Evolutionary conservation across 2,797 vertebrate genomes (phyloP).

Genomic region (Glyptemys insculpta): DNA sequence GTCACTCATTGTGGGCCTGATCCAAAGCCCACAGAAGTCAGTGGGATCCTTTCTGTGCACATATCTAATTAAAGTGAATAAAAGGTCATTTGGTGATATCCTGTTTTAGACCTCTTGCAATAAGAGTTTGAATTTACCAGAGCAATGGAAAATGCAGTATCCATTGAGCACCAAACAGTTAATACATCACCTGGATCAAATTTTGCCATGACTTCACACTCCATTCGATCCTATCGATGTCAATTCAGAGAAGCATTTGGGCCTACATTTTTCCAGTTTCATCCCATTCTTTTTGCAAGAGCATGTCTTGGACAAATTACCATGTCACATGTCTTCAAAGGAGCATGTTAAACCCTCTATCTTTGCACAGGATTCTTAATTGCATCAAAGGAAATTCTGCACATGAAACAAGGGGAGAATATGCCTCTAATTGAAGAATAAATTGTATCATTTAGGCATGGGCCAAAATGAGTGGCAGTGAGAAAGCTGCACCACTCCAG

Average conservation of each 20-base stretch:
- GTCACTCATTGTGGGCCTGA: not conserved
- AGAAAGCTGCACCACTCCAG: slow-evolving; percentile 47
- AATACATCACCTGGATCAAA: slow-evolving; percentile 20
- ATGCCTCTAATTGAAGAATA: slow-evolving; percentile 67
- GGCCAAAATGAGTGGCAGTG: slow-evolving; percentile 42
- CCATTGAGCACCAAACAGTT: not conserved
- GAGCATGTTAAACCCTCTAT: slow-evolving; percentile 60
- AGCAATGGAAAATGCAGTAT: not conserved
- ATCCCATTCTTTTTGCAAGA: slow-evolving; percentile 68
- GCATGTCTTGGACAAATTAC: slow-evolving; percentile 76
- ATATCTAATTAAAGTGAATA: not conserved
- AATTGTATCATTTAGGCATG: slow-evolving; percentile 61
- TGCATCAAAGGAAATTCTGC: slow-evolving; percentile 72
- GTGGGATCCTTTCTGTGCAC: not conserved
- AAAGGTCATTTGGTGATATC: not conserved
- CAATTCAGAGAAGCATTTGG: slow-evolving; percentile 45
- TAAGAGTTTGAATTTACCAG: slow-evolving; percentile 6
- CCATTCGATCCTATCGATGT: slow-evolving; percentile 62
- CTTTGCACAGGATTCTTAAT: slow-evolving; percentile 21
- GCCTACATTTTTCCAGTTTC: slow-evolving; percentile 65
- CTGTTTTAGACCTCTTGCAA: not conserved
- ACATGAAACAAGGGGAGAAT: slow-evolving; percentile 62
- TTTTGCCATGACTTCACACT: slow-evolving; percentile 71
- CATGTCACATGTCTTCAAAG: slow-evolving; percentile 70
- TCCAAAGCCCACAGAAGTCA: slow-evolving; percentile 30